Percentiles rank a stretch among this genome's conserved stretches.
Conservation (phyloP, 2,113 vertebrate species). For the Peromyscus californicus region DNA sequence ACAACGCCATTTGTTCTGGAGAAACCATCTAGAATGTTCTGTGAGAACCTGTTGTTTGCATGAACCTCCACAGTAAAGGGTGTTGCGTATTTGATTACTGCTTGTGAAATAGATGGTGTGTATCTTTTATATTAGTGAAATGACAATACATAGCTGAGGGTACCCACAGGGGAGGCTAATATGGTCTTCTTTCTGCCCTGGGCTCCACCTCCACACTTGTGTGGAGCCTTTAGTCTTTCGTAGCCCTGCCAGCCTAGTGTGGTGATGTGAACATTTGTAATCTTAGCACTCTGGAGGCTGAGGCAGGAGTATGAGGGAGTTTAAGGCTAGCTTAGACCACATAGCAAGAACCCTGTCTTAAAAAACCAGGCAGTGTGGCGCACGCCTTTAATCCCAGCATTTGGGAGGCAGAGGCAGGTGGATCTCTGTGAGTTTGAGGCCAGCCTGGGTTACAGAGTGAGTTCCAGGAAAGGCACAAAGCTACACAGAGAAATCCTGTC, state of each 20-base stretch:
- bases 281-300: neutral
- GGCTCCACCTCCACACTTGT: neutral
- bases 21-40: slow-evolving; percentile 19
- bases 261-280: neutral
- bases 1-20: neutral
- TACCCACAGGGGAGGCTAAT: neutral
- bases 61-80: neutral
- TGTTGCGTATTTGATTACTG: slow-evolving; percentile 5
- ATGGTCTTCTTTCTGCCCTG: neutral
- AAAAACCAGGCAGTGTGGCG: neutral
- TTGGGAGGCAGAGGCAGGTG: no score
- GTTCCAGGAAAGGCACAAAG: no score
- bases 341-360: neutral
- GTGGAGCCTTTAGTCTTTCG: neutral
- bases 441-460: no score
- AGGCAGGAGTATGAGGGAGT: neutral
- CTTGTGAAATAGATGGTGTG: neutral
- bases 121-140: neutral
- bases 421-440: no score
- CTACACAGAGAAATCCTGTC: neutral
- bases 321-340: neutral
- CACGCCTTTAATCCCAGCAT: no score
- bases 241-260: neutral
- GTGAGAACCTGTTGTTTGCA: neutral
- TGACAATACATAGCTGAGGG: no score